Conservation (phyloP, 2,888 invertebrate genomes). For the Parapristionchus giblindavisi region DNA sequence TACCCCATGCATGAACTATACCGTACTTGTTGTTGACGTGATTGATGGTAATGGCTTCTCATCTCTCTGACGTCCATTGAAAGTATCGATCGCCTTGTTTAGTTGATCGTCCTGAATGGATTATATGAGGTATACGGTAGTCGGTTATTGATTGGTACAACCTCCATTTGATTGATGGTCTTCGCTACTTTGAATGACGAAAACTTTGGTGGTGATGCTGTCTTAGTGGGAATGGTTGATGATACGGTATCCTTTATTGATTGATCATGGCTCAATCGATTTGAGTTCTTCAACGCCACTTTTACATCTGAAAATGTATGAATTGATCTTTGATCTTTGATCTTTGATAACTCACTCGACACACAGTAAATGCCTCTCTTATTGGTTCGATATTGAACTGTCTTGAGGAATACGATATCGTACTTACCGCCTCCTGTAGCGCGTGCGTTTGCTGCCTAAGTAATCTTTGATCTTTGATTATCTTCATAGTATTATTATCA, state of each 20-base stretch:
- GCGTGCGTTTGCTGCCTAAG: slow-evolving; percentile 41
- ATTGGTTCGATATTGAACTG: slow-evolving; percentile 38
- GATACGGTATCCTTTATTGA: neutral
- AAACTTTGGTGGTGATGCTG: slow-evolving; percentile 3
- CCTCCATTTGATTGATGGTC: slow-evolving; percentile 4
- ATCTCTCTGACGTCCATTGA: slow-evolving; percentile 18
- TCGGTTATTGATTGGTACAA: neutral
- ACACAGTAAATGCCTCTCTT: slow-evolving; percentile 42
- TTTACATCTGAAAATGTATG: slow-evolving; percentile 7
- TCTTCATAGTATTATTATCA: neutral
- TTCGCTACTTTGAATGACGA: slow-evolving; percentile 29
- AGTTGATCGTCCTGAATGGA: slow-evolving; percentile 12
- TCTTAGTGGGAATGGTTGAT: too few relatives aligned
- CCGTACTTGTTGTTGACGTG: slow-evolving; percentile 12
- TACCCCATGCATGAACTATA: neutral
- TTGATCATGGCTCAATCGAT: neutral
- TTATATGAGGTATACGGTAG: neutral
- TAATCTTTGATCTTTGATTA: neutral
- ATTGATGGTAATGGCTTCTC: neutral
- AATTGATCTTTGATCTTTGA: too few relatives aligned
- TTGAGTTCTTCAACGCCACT: slow-evolving; percentile 9
- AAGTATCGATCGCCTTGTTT: slow-evolving; percentile 21
- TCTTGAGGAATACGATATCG: slow-evolving; percentile 39
- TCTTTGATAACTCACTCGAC: slow-evolving; percentile 22
- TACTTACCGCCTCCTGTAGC: slow-evolving; percentile 40